These are phyloP conservation scores for Orestias chungarensis DNA, from an alignment of 2,797 vertebrate genomes.

Conservation along the genomic window DNA sequence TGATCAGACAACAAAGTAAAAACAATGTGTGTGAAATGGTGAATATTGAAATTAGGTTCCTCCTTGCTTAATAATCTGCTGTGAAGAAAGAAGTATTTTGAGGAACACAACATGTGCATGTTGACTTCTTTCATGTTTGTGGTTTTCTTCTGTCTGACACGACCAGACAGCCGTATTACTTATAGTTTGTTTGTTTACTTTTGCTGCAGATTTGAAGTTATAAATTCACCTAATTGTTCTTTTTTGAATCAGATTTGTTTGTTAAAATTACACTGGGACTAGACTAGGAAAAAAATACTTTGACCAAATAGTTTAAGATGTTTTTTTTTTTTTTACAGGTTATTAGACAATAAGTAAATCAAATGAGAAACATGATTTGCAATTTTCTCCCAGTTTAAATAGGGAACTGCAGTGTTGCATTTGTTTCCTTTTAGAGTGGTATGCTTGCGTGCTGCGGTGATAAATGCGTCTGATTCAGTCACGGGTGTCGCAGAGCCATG, in stretches of 20 bases:
- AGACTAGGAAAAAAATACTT: neutral
- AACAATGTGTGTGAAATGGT: neutral
- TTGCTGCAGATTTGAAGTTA: neutral
- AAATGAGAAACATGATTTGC: neutral
- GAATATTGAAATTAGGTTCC: neutral
- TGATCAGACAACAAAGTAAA: neutral
- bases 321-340: neutral
- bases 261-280: neutral
- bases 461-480: conserved; percentile 16
- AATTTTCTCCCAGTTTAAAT: neutral
- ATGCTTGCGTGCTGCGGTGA: neutral
- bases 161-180: neutral
- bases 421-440: neutral
- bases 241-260: neutral
- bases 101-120: neutral
- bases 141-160: conserved; percentile 10
- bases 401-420: neutral
- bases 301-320: neutral
- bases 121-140: conserved; percentile 7
- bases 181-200: neutral
- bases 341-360: neutral
- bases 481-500: conserved; percentile 17
- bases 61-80: neutral
- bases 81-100: neutral
- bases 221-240: neutral